A percentile compares a stretch with the other conserved stretches of the same genome.
These are phyloP conservation scores for Bathynomus jamesi DNA, from an alignment of 1,140 invertebrate genomes.

Conservation along the genomic window DNA sequence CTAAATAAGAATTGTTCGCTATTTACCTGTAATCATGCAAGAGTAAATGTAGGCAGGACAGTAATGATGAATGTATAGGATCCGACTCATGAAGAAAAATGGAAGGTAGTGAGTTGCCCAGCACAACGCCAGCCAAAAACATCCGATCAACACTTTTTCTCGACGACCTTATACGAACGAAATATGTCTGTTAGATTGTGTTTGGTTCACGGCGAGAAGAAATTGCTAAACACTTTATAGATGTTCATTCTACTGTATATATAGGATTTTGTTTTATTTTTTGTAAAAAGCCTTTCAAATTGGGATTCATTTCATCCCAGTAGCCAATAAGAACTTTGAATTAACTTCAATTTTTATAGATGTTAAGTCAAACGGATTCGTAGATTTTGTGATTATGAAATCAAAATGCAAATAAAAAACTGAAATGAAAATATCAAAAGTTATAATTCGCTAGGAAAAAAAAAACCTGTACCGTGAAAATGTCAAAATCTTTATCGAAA, in stretches of 20 bases:
- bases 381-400: not conserved
- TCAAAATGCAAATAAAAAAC: not conserved
- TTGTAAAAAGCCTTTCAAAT: not conserved
- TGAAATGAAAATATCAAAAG: not conserved
- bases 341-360: not conserved
- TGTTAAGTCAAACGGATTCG: not conserved
- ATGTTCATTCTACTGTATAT: not conserved
- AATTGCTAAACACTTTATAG: not conserved
- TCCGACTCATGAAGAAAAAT: conserved; percentile 34
- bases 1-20: too few species aligned
- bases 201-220: not conserved
- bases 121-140: conserved; percentile 19
- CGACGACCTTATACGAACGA: conserved; percentile 1
- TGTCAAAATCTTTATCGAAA: not conserved
- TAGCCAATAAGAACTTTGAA: not conserved
- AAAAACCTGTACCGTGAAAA: not conserved
- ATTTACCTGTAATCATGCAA: conserved; percentile 35
- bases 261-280: not conserved
- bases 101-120: conserved; percentile 36
- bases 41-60: conserved; percentile 34
- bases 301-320: not conserved
- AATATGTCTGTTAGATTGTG: not conserved
- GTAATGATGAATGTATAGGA: conserved; percentile 37
- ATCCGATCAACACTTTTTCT: not conserved
- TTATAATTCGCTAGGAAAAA: not conserved